Base-by-base conservation (phyloP, 2,797 vertebrate genomes). In the Jordanella pulchra region DNA sequence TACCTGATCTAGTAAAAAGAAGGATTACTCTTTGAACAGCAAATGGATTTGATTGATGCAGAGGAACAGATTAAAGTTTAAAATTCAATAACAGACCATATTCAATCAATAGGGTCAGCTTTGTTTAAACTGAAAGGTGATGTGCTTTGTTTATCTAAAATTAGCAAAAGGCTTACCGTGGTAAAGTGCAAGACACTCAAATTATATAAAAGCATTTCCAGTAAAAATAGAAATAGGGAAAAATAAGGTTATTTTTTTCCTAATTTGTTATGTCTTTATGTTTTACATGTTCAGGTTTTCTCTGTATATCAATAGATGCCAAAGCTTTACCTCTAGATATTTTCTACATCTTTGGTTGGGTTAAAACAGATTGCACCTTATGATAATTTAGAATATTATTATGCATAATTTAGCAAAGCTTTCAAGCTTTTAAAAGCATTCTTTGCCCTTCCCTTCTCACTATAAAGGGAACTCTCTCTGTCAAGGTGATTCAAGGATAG, bases 1-100 rank as follows among this genome's bases (percentile, higher is more conserved):
- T 47, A 1, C 45, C 56, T 72, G 45, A 50, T 79, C 39, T 28
- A 32, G 56, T 67, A 58, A 50, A 50, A 25, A 25, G 14, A 27
- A 6, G 48, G 65, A 60, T 82, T 55, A 47, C 13, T 55, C 71
- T 60, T 56, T 4, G 44, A 14, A 17, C 42, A 69, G 47, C 30
- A 61, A 70, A 60, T 5, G 28, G 63, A 63, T 60, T 3, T 71
- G 79, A 84, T 68, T 68, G 70, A 63, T 44, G 65, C 69, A 65
- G 72, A 60, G 23, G 67, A 69, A 67, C 21, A 17, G 32, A 61
- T 45, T 50, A 23, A 21, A 27, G 28, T 9, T 28, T 13, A 42
- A 23, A 27, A 23, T 15, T 67, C 13, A 39, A 51, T 18, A 27
- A 65, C 66, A 4, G 48, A 51, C 69, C 63, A 14, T 64, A 54